Conservation (phyloP, 1,140 invertebrate genomes). For the Drosophila paulistorum region DNA sequence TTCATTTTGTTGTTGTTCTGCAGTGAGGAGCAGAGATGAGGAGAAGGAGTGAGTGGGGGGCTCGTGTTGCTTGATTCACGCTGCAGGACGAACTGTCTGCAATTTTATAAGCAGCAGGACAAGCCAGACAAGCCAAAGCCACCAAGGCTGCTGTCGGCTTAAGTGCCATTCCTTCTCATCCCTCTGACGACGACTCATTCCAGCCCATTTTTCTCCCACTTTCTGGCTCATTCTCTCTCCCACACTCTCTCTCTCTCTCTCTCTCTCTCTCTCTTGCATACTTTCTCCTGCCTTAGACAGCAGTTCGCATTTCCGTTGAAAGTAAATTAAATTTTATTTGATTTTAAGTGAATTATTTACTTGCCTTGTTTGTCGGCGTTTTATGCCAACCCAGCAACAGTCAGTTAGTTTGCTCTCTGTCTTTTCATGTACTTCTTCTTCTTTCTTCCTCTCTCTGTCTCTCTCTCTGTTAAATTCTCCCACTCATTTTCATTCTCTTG, state of each 20-base stretch:
- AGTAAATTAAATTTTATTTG: conserved; percentile 62
- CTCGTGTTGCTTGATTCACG: conserved; percentile 18
- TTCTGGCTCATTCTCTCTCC: background rate
- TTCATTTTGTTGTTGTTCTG: conserved; percentile 4
- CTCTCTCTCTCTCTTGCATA: background rate
- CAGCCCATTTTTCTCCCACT: background rate
- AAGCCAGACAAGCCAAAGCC: conserved; percentile 14
- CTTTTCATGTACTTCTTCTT: background rate
- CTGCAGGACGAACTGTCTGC: conserved; percentile 31
- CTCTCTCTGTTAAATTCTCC: background rate
- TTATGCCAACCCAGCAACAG: conserved; percentile 17
- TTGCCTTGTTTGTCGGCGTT: conserved; percentile 38
- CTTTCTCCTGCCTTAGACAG: background rate
- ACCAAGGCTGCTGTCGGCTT: conserved; percentile 20
- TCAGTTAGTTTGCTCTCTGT: conserved; percentile 15
- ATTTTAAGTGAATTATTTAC: conserved; percentile 64
- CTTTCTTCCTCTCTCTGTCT: background rate
- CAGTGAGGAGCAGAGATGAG: background rate
- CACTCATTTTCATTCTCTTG: background rate
- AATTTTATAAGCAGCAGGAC: conserved; percentile 22
- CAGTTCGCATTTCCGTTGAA: conserved; percentile 49
- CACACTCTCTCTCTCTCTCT: background rate
- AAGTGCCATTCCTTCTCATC: conserved; percentile 29
- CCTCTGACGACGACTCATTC: background rate
- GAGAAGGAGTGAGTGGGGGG: background rate